Percentiles rank a stretch among this genome's conserved stretches.
Evolutionary conservation across 2,888 invertebrate genomes (phyloP).

Genomic region (Leucoma salicis): DNA sequence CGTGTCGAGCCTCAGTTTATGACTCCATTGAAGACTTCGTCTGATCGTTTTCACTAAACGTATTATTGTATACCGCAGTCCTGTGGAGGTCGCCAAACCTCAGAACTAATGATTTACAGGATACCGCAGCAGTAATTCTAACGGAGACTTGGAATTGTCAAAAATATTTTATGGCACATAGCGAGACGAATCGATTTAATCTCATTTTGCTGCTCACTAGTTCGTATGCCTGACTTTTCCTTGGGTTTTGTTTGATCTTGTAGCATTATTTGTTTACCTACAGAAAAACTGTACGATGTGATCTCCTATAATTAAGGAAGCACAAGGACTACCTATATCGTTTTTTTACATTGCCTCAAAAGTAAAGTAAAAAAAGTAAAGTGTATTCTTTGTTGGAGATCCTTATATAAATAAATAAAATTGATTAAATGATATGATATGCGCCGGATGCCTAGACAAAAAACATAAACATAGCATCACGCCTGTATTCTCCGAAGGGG

Average conservation of each 20-base stretch:
- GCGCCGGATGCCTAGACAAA: too few relatives aligned
- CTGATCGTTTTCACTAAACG: conserved; percentile 65
- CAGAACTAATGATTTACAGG: conserved; percentile 67
- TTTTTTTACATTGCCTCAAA: too few relatives aligned
- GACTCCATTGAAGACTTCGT: conserved; percentile 64
- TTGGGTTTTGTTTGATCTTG: neutral
- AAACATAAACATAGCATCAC: too few relatives aligned
- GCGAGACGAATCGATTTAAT: conserved; percentile 71
- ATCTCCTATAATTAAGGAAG: too few relatives aligned
- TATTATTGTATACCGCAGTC: conserved; percentile 43
- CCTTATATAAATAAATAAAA: too few relatives aligned
- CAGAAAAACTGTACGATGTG: too few relatives aligned
- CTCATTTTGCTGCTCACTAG: conserved; percentile 52
- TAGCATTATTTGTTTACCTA: too few relatives aligned
- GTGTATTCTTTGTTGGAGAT: too few relatives aligned
- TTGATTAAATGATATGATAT: too few relatives aligned
- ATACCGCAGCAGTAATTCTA: conserved; percentile 62
- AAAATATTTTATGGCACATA: conserved; percentile 69
- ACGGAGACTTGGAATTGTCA: conserved; percentile 60
- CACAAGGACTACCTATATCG: too few relatives aligned
- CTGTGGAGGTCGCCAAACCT: conserved; percentile 65
- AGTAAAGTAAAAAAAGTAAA: too few relatives aligned
- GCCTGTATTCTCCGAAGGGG: too few relatives aligned
- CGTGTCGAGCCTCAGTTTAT: conserved; percentile 54
- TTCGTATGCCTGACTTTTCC: conserved; percentile 12